A percentile compares a stretch with the other conserved stretches of the same genome.
Conservation (phyloP, 2,888 invertebrate species). For the Nephrotoma appendiculata region DNA sequence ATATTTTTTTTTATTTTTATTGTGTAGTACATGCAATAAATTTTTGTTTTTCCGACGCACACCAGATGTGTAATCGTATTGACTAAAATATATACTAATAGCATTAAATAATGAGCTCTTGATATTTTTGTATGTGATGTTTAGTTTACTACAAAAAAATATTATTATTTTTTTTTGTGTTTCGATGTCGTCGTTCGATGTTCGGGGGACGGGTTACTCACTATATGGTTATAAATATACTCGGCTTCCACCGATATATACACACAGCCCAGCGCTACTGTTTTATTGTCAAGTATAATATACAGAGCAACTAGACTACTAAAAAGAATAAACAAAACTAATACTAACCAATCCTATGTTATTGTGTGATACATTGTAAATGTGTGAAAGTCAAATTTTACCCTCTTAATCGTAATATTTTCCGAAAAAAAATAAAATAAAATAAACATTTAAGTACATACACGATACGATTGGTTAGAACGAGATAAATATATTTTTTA, state of each 20-base stretch:
- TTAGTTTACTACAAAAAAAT: background rate
- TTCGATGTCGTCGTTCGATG: background rate
- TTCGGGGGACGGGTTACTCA: background rate
- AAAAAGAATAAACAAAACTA: background rate
- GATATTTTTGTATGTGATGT: background rate
- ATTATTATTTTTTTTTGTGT: background rate
- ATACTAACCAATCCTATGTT: background rate
- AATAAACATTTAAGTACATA: background rate
- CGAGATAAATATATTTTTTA: background rate
- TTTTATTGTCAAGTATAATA: background rate
- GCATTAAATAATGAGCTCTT: background rate
- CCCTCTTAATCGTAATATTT: background rate
- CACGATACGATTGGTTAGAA: background rate
- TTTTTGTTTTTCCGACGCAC: constrained; percentile 1
- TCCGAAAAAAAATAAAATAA: background rate
- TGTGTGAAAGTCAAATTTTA: background rate
- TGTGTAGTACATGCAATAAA: background rate
- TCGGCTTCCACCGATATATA: background rate
- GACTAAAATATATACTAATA: constrained; percentile 1
- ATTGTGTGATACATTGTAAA: background rate
- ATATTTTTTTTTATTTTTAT: background rate
- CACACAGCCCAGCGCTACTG: background rate
- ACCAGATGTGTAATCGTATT: constrained; percentile 1
- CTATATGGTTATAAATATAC: background rate
- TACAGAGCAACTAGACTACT: background rate